Percentiles rank a stretch among this genome's conserved stretches.
phyloP scores from a whole-genome alignment of 2,113 vertebrate genomes.

The Lichenostomus cassidix region DNA sequence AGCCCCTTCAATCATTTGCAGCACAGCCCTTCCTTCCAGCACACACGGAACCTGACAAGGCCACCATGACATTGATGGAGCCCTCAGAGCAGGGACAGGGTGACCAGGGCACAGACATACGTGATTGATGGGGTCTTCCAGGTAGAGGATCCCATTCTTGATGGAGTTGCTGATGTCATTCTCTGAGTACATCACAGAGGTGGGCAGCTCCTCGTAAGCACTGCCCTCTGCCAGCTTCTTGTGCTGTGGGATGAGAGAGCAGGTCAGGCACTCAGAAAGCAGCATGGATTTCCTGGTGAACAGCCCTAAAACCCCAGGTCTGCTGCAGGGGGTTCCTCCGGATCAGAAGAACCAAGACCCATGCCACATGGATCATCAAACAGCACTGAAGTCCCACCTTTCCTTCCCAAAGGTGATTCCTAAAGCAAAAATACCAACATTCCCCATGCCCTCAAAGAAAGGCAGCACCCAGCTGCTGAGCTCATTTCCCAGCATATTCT shows the following conservation, averaged over 20 bases:
- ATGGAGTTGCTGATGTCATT: slow-evolving; percentile 99
- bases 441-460: not conserved
- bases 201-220: slow-evolving; percentile 93
- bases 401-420: not conserved
- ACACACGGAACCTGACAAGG: not conserved
- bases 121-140: slow-evolving; percentile 97
- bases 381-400: not conserved
- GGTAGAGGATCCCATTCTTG: slow-evolving; percentile 95
- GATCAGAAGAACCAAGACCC: not conserved
- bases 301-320: not conserved
- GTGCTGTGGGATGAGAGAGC: slow-evolving; percentile 74
- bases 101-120: slow-evolving; percentile 56
- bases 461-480: not conserved
- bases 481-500: not conserved
- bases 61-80: rapidly evolving
- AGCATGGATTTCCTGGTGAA: not conserved
- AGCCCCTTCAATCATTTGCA: not conserved
- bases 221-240: slow-evolving; percentile 98
- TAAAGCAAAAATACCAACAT: not conserved
- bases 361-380: not conserved
- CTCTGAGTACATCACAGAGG: slow-evolving; percentile 90
- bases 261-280: not conserved
- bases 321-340: not conserved
- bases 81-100: not conserved
- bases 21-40: not conserved